Conservation (phyloP, 2,113 vertebrate genomes). For the Arenaria interpres region DNA sequence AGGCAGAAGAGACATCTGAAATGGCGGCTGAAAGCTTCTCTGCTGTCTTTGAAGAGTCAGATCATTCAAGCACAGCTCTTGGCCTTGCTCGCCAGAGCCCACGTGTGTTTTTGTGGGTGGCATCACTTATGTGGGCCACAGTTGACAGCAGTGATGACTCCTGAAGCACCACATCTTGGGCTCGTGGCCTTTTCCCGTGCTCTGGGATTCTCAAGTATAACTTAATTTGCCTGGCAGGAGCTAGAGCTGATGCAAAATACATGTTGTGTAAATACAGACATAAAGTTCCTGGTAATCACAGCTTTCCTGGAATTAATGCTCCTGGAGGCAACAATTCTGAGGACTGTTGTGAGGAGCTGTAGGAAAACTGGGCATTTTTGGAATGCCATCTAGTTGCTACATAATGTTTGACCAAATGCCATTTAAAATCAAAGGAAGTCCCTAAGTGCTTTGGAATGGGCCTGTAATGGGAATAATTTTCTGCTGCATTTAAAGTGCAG, state of each 20-base stretch:
- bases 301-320: conserved; percentile 36
- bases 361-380: neutral
- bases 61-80: neutral
- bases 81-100: neutral
- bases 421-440: conserved; percentile 21
- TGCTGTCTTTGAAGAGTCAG: neutral
- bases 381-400: conserved; percentile 19
- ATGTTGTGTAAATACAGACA: neutral
- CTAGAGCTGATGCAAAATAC: neutral
- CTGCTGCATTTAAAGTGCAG: neutral
- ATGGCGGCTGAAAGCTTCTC: neutral
- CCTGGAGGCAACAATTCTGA: neutral
- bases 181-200: neutral
- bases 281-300: neutral
- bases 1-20: neutral
- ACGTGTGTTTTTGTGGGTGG: neutral
- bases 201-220: neutral
- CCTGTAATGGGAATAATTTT: neutral
- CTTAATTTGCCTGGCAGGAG: neutral
- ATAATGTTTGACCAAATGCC: conserved; percentile 15
- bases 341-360: neutral
- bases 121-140: neutral
- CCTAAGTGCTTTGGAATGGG: neutral
- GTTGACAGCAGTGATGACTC: neutral
- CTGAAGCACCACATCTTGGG: neutral